A percentile compares a stretch with the other conserved stretches of the same genome.
Evolutionary conservation across 2,888 invertebrate genomes (phyloP).

Genomic region (Heteropelma amictum): DNA sequence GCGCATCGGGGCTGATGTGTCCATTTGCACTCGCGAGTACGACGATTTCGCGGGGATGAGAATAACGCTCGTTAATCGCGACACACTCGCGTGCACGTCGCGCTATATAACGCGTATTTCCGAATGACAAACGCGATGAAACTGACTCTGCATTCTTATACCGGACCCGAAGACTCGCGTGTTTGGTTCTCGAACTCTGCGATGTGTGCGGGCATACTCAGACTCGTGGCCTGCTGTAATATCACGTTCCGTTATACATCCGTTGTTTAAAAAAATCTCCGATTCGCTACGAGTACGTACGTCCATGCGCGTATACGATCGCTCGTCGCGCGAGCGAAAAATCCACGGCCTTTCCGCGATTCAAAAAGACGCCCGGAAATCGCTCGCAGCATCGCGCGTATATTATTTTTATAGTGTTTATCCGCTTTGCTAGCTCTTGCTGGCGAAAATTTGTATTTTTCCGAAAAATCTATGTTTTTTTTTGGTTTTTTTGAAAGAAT

Average conservation of each 20-base stretch:
- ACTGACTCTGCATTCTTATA: not conserved
- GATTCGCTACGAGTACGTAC: not conserved
- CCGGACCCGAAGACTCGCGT: not conserved
- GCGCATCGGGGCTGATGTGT: not conserved
- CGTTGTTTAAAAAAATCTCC: conserved; percentile 63
- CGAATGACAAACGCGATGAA: not conserved
- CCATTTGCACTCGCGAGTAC: not conserved
- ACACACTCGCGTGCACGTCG: conserved; percentile 48
- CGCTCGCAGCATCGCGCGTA: not conserved
- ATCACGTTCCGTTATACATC: conserved; percentile 70
- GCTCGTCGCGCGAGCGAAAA: too few relatives aligned
- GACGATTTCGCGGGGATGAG: too few relatives aligned
- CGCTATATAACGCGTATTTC: not conserved
- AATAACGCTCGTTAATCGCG: conserved; percentile 65
- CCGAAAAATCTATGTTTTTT: too few relatives aligned
- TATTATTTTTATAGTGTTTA: not conserved
- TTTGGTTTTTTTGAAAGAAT: too few relatives aligned
- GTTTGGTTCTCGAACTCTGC: not conserved
- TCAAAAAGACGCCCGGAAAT: too few relatives aligned
- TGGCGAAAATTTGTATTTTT: too few relatives aligned
- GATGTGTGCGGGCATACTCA: not conserved
- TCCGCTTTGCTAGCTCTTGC: too few relatives aligned
- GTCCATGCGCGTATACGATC: too few relatives aligned
- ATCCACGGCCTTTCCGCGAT: too few relatives aligned
- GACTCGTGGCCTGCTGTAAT: conserved; percentile 65